Evolutionary conservation across 2,797 vertebrate species (phyloP), one percentile per base, ranked within the genome.

Genomic region (Avahi laniger): DNA sequence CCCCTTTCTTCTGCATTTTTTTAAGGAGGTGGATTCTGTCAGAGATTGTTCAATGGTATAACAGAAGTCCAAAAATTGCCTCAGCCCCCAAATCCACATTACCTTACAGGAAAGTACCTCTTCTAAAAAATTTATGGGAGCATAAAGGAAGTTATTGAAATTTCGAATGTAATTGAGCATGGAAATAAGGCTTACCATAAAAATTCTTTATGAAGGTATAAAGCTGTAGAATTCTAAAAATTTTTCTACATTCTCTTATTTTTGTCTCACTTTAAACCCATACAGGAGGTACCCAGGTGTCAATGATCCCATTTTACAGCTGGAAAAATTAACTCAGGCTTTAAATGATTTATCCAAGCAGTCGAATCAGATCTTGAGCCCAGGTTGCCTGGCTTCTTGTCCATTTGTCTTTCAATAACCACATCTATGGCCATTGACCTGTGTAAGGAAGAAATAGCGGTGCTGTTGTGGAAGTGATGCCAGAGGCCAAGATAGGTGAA

Each of bases 311-410:
- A 90, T 81, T 92, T 81, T 93, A 83, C 26, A 95, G 43, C 33
- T 95, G 72, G 48, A 88, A 70, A 96, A 93, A 94, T 54, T 95
- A 92, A 78, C 38, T 41, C 9, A 63, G 81, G 69, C n/a, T 93
- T 72, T n/a, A 75, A 93, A 38, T 80, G 87, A 93, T 86, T 87
- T 61, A 76, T n/a, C 6, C 57, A 33, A 67, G 35, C 33, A 80
- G 17, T 15, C n/a, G 24, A 84, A 6, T 79, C 82, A 67, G 30
- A 50, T 73, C 17, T 69, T 82, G 63, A 95, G 81, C 73, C 57
- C 65, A 46, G 33, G 35, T 67, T 75, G 85, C 52, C 72, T 65
- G 72, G 41, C 12, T 92, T 90, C 79, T 41, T 28, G 30, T 28
- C 11, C 48, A 85, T 69, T 57, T 41, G 15, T 57, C 54, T 89